phyloP scores from a whole-genome alignment of 2,888 invertebrate species.

The Teleiodes luculella region DNA sequence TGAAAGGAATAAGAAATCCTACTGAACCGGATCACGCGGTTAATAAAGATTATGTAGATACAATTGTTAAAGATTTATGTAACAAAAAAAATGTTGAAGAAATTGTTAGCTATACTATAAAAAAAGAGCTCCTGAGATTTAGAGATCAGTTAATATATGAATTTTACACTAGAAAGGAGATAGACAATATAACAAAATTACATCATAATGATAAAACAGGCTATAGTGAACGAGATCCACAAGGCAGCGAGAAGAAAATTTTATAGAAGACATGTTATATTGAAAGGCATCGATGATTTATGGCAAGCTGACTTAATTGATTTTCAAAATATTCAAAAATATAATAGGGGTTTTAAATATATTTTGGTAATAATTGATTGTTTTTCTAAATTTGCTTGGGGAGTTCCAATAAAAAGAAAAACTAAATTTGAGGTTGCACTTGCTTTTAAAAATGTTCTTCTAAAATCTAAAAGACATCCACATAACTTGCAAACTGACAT shows the following conservation, averaged over 20 bases:
- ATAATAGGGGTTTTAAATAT: slow-evolving; percentile 19
- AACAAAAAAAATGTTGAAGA: too few relatives aligned
- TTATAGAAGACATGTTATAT: slow-evolving; percentile 35
- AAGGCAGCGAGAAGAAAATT: slow-evolving; percentile 38
- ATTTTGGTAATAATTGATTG: slow-evolving; percentile 19
- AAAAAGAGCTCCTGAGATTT: background rate
- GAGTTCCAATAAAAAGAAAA: slow-evolving; percentile 16
- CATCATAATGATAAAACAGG: slow-evolving; percentile 9
- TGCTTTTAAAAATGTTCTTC: background rate
- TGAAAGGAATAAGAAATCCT: too few relatives aligned
- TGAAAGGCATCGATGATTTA: slow-evolving; percentile 48
- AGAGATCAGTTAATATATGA: background rate
- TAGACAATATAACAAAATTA: background rate
- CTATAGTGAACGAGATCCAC: slow-evolving; percentile 14
- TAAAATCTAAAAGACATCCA: slow-evolving; percentile 5
- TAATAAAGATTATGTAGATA: too few relatives aligned
- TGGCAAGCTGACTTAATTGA: slow-evolving; percentile 57
- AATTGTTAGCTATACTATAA: background rate
- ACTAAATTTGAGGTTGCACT: slow-evolving; percentile 2
- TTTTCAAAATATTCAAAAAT: slow-evolving; percentile 20
- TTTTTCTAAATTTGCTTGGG: slow-evolving; percentile 22
- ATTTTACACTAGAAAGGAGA: background rate
- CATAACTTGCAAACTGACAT: slow-evolving; percentile 26
- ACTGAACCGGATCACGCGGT: too few relatives aligned
- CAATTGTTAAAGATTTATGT: background rate